phyloP scores from a whole-genome alignment of 2,888 invertebrate species.

The Ochropleura leucogaster region DNA sequence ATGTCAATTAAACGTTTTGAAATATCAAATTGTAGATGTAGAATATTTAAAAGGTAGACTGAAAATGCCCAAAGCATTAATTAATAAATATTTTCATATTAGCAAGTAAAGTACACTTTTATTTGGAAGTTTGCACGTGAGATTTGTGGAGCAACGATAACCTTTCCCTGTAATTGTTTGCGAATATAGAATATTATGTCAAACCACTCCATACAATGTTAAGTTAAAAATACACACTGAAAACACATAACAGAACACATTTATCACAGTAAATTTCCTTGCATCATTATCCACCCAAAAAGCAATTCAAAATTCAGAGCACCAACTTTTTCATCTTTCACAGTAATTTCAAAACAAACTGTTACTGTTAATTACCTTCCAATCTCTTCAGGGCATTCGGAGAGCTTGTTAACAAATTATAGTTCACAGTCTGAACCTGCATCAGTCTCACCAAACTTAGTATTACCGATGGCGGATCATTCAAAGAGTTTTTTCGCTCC shows the following conservation, averaged over 20 bases:
- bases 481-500: conserved; percentile 65
- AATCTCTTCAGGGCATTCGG: conserved; percentile 34
- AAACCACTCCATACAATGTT: not conserved
- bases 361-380: conserved; percentile 57
- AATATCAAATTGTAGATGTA: too few species aligned
- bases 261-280: conserved; percentile 27
- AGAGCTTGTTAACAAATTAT: conserved; percentile 67
- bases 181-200: not conserved
- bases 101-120: not conserved
- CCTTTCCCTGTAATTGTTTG: not conserved
- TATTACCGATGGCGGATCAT: conserved; percentile 66
- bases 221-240: not conserved
- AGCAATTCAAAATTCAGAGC: conserved; percentile 36
- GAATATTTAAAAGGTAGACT: too few species aligned
- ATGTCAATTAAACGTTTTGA: too few species aligned
- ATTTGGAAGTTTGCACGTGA: not conserved
- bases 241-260: too few species aligned
- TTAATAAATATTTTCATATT: not conserved
- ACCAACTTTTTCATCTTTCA: conserved; percentile 40
- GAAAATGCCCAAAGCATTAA: too few species aligned
- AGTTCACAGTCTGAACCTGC: conserved; percentile 52
- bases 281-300: conserved; percentile 42
- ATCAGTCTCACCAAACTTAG: conserved; percentile 47
- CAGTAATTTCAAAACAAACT: conserved; percentile 64
- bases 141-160: not conserved